Conservation (phyloP, 2,888 invertebrate species). For the Cephus sareptanus region DNA sequence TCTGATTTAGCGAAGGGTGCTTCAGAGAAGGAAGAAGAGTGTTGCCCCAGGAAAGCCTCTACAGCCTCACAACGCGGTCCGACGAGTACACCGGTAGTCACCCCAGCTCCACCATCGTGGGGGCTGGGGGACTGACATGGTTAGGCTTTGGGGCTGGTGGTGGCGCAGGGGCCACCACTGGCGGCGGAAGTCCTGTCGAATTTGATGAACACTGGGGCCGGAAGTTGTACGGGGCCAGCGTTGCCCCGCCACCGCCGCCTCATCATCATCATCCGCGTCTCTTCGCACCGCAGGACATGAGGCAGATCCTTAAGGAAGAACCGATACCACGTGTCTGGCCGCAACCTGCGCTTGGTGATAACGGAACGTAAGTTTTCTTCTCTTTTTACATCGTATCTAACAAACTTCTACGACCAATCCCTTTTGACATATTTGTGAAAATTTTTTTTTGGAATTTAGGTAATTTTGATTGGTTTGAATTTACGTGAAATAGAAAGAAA, state of each 20-base stretch:
- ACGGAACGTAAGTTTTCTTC: constrained; percentile 56
- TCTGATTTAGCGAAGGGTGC: constrained; percentile 17
- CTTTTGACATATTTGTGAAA: not conserved
- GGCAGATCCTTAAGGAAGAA: constrained; percentile 64
- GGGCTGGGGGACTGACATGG: constrained; percentile 66
- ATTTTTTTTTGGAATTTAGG: not conserved
- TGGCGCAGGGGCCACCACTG: constrained; percentile 58
- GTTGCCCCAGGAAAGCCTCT: constrained; percentile 43
- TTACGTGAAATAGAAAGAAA: no score
- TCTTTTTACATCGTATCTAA: not conserved
- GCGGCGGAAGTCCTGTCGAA: constrained; percentile 62
- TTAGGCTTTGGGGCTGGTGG: constrained; percentile 62
- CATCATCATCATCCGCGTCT: constrained; percentile 63
- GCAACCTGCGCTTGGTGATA: constrained; percentile 60
- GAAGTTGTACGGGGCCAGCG: constrained; percentile 62
- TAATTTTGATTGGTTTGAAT: not conserved
- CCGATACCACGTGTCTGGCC: constrained; percentile 63
- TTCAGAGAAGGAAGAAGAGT: constrained; percentile 44
- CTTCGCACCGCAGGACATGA: constrained; percentile 64
- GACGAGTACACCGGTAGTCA: constrained; percentile 66
- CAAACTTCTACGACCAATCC: not conserved
- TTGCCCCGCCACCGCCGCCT: constrained; percentile 62
- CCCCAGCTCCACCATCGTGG: constrained; percentile 66
- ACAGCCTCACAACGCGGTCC: constrained; percentile 65
- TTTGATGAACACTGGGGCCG: constrained; percentile 63